A percentile compares a stretch with the other conserved stretches of the same genome.
Conservation (phyloP, 2,113 vertebrate genomes). For the Channa argus region DNA sequence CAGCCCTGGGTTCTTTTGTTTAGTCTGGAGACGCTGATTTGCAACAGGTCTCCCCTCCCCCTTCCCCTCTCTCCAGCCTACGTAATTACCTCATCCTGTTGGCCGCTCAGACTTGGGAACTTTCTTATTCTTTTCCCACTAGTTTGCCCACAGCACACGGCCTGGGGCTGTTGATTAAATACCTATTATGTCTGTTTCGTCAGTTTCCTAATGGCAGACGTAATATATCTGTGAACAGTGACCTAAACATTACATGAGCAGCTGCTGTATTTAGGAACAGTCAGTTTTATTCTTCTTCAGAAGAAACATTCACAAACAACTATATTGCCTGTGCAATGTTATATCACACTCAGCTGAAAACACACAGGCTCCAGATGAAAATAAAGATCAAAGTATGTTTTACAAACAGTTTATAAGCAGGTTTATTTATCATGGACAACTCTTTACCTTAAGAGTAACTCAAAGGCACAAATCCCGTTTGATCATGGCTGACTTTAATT, state of each 20-base stretch:
- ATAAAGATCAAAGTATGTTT: not conserved
- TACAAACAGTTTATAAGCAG: not conserved
- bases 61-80: slow-evolving; percentile 62
- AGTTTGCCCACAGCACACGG: slow-evolving; percentile 27
- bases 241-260: not conserved
- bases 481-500: slow-evolving; percentile 52
- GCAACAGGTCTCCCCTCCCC: slow-evolving; percentile 86
- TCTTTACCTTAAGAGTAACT: too few relatives aligned
- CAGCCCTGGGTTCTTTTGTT: slow-evolving; percentile 85
- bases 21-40: slow-evolving; percentile 86
- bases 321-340: too few relatives aligned
- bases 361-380: not conserved
- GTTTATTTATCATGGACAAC: not conserved
- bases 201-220: not conserved
- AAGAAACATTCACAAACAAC: too few relatives aligned
- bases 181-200: not conserved
- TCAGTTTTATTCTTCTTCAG: too few relatives aligned
- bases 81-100: slow-evolving; percentile 81
- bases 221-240: not conserved
- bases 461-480: slow-evolving; percentile 34
- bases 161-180: not conserved
- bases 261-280: too few relatives aligned
- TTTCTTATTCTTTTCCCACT: slow-evolving; percentile 65
- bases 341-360: not conserved
- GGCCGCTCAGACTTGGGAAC: slow-evolving; percentile 65